A percentile compares a stretch with the other conserved stretches of the same genome.
These are phyloP conservation scores for Acinonyx jubatus DNA, from an alignment of 2,113 vertebrate species.

Conservation along the genomic window DNA sequence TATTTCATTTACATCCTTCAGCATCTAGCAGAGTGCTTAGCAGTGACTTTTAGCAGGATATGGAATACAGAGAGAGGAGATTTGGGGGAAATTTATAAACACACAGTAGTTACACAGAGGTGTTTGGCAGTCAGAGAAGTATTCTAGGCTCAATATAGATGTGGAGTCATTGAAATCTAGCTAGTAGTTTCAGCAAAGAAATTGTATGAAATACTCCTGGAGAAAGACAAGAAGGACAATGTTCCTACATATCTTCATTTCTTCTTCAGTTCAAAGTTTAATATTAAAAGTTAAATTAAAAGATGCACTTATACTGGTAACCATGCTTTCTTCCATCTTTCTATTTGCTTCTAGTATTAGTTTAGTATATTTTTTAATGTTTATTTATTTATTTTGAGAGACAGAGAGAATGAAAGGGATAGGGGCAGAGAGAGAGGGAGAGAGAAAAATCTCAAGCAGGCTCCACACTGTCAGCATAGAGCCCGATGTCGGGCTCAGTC, in stretches of 20 bases:
- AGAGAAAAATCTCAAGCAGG: too few species aligned
- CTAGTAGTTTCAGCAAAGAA: not conserved
- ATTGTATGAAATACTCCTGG: not conserved
- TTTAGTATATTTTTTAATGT: not conserved
- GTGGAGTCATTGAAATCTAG: not conserved
- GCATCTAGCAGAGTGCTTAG: not conserved
- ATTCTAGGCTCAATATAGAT: not conserved
- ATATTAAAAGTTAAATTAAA: not conserved
- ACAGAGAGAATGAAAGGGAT: too few species aligned
- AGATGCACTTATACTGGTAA: not conserved
- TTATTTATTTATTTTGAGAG: too few species aligned
- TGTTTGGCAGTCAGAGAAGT: not conserved
- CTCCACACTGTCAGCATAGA: too few species aligned
- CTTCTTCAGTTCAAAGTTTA: not conserved
- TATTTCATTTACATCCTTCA: not conserved
- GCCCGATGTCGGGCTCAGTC: too few species aligned
- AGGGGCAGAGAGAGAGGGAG: too few species aligned
- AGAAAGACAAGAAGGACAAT: not conserved
- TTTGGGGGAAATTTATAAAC: not conserved
- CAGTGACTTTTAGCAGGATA: not conserved
- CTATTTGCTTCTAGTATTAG: not conserved
- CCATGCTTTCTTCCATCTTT: not conserved
- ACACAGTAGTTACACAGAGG: not conserved
- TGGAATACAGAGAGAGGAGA: not conserved
- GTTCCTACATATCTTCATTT: not conserved